phyloP scores from a whole-genome alignment of 2,797 vertebrate genomes.

The Bradypus variegatus region DNA sequence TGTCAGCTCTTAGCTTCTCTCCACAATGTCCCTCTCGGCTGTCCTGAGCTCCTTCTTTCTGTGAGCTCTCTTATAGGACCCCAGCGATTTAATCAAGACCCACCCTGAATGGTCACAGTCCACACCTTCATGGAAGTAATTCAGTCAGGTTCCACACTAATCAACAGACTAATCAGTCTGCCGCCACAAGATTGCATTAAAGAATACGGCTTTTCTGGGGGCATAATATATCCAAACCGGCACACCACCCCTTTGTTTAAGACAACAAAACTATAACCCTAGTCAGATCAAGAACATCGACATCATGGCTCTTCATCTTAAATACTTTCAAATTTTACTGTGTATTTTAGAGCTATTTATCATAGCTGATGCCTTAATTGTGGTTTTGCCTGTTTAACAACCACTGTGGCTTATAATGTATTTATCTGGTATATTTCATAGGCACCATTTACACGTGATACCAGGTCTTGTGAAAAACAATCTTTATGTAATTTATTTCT shows the following conservation, averaged over 20 bases:
- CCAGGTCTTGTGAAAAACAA: not conserved
- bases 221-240: no score
- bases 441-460: not conserved
- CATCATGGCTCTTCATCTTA: not conserved
- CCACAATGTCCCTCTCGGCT: no score
- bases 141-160: no score
- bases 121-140: no score
- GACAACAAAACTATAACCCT: not conserved
- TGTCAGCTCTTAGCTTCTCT: no score
- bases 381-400: slow-evolving; percentile 10
- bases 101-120: no score
- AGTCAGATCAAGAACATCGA: not conserved
- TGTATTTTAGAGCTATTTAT: slow-evolving; percentile 22
- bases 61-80: no score
- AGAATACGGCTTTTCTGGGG: no score
- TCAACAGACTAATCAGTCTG: no score
- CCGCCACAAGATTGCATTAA: no score
- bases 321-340: not conserved
- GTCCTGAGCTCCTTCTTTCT: no score
- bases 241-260: not conserved
- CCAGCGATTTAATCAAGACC: no score
- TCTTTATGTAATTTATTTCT: slow-evolving; percentile 24
- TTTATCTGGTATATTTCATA: slow-evolving; percentile 4
- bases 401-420: not conserved
- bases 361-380: not conserved